Percentiles rank a stretch among this genome's conserved stretches.
phyloP scores from a whole-genome alignment of 2,797 vertebrate species.

The Sciaenops ocellatus region DNA sequence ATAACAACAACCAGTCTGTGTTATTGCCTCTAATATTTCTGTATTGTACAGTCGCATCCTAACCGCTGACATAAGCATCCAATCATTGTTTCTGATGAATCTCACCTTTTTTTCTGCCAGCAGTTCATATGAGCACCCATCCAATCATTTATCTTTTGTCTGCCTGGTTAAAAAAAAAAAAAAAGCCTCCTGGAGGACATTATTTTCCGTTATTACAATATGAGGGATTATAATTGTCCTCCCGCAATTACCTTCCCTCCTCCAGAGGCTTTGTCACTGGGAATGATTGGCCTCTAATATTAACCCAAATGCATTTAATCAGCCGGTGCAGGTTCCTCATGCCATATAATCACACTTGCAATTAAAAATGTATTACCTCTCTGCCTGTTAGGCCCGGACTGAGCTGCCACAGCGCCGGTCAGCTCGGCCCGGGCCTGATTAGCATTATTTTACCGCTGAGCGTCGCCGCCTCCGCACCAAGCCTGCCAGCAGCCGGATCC shows the following conservation, averaged over 20 bases:
- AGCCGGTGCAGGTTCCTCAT: slow-evolving; percentile 81
- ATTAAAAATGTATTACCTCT: slow-evolving; percentile 87
- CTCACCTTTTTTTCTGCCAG: slow-evolving; percentile 60
- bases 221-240: slow-evolving; percentile 86
- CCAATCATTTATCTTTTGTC: slow-evolving; percentile 81
- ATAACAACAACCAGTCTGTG: slow-evolving; percentile 5
- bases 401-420: slow-evolving; percentile 62
- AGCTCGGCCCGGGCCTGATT: slow-evolving; percentile 56
- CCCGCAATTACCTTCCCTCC: slow-evolving; percentile 82
- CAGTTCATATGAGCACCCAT: slow-evolving; percentile 60
- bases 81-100: slow-evolving; percentile 67
- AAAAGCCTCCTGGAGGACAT: slow-evolving; percentile 77
- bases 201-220: slow-evolving; percentile 85
- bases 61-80: slow-evolving; percentile 44
- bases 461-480: slow-evolving; percentile 16
- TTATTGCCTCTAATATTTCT: slow-evolving; percentile 34
- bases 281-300: slow-evolving; percentile 87
- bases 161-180: slow-evolving; percentile 46
- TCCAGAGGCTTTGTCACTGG: slow-evolving; percentile 80
- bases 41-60: slow-evolving; percentile 22
- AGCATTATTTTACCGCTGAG: slow-evolving; percentile 57
- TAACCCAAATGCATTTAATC: slow-evolving; percentile 87
- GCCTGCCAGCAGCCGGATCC: slow-evolving; percentile 34
- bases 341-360: slow-evolving; percentile 85
- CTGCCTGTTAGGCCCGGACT: slow-evolving; percentile 62